Conservation (phyloP, 2,797 vertebrate genomes). For the Emys orbicularis region DNA sequence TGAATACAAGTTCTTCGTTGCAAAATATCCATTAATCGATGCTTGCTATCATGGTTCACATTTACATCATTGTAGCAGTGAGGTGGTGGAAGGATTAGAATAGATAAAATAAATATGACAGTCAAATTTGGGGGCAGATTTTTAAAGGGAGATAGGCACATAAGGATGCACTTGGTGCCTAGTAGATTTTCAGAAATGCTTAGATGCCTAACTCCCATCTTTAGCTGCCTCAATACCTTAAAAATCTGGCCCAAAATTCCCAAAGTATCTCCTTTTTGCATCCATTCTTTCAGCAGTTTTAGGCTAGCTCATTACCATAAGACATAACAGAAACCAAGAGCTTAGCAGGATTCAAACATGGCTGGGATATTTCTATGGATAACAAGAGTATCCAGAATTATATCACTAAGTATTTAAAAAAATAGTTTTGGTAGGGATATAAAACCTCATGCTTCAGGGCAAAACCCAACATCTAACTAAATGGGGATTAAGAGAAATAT, state of each 20-base stretch:
- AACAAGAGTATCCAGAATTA: constrained; percentile 20
- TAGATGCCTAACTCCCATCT: neutral
- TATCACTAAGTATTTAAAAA: constrained; percentile 13
- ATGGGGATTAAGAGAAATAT: constrained; percentile 8
- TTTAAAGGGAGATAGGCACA: neutral
- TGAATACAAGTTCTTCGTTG: neutral
- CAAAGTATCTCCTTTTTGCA: constrained; percentile 15
- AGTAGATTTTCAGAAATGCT: neutral
- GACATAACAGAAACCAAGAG: neutral
- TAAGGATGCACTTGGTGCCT: neutral
- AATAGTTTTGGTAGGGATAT: constrained; percentile 9
- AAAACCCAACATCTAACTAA: neutral
- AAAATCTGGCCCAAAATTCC: constrained; percentile 16
- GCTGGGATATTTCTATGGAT: neutral
- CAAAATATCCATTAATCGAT: neutral
- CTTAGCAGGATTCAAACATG: constrained; percentile 23
- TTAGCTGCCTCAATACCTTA: neutral
- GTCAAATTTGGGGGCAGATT: neutral
- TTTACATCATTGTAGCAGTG: neutral
- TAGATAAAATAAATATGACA: neutral
- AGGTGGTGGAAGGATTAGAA: neutral
- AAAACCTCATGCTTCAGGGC: neutral
- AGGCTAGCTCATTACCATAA: neutral
- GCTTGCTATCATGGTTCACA: neutral
- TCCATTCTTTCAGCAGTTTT: constrained; percentile 26